Conservation (phyloP, 2,888 invertebrate species). For the Malthinus flaveolus region DNA sequence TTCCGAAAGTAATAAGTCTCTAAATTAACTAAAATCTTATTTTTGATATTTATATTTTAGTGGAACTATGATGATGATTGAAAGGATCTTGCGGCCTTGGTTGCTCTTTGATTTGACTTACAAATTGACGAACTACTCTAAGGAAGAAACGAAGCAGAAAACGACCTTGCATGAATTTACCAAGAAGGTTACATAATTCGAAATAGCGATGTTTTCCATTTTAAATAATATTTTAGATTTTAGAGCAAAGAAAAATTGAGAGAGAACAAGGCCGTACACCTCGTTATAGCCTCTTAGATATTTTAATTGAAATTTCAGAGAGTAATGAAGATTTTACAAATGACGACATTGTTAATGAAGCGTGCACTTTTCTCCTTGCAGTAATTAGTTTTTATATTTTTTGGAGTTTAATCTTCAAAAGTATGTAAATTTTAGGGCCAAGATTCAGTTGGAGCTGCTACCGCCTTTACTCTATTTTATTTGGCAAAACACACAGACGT, state of each 20-base stretch:
- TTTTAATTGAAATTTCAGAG: constrained; percentile 59
- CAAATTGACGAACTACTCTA: constrained; percentile 57
- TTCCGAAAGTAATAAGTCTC: constrained; percentile 58
- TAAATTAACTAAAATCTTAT: too few relatives aligned
- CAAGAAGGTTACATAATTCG: constrained; percentile 44
- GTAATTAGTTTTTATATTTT: constrained; percentile 39
- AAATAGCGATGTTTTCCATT: background rate
- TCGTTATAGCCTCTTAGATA: constrained; percentile 53
- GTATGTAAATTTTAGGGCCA: constrained; percentile 55
- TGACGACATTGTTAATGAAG: constrained; percentile 63
- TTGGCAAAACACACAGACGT: constrained; percentile 59
- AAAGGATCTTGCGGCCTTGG: constrained; percentile 62
- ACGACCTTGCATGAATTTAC: constrained; percentile 55
- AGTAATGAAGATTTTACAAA: constrained; percentile 58
- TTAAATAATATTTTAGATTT: constrained; percentile 19
- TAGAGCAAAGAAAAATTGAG: constrained; percentile 18
- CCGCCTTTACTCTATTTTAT: constrained; percentile 60
- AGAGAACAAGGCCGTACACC: constrained; percentile 9
- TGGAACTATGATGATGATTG: constrained; percentile 58
- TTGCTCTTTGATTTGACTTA: constrained; percentile 60
- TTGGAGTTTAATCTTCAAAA: background rate
- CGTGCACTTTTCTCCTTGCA: constrained; percentile 66
- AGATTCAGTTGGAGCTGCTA: constrained; percentile 63
- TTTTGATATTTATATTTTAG: constrained; percentile 44
- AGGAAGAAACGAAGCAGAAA: constrained; percentile 58